phyloP scores from a whole-genome alignment of 2,113 vertebrate genomes.

The Choloepus hoffmanni region DNA sequence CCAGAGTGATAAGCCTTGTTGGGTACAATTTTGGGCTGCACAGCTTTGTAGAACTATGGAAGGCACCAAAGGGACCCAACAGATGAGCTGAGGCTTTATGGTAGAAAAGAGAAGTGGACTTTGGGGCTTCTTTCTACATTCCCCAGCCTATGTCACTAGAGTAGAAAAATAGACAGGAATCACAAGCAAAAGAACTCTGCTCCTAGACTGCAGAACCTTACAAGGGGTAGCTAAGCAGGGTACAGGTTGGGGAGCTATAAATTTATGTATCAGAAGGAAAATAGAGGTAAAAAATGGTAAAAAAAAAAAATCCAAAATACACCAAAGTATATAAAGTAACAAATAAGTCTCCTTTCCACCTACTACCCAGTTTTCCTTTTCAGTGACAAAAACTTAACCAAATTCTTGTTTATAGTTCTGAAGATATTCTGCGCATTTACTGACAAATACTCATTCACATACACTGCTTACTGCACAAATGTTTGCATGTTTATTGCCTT shows the following conservation, averaged over 20 bases:
- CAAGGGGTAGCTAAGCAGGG: neutral
- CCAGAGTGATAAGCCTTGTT: neutral
- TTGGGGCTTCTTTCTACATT: neutral
- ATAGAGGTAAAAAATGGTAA: neutral
- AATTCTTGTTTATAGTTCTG: neutral
- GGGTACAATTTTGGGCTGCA: neutral
- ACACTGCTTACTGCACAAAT: neutral
- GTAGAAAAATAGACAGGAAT: neutral
- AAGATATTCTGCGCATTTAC: neutral
- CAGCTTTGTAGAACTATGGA: neutral
- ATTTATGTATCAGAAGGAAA: neutral
- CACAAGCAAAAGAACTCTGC: neutral
- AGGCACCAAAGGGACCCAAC: neutral
- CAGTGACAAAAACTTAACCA: neutral
- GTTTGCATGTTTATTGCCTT: neutral
- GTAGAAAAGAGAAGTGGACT: neutral
- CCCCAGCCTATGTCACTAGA: neutral
- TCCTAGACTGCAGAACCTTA: neutral
- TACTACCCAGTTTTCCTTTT: neutral
- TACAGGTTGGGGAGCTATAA: neutral
- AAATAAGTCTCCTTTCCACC: neutral
- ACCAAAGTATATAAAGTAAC: neutral
- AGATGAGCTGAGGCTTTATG: neutral
- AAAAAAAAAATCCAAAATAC: neutral
- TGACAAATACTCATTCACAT: neutral